phyloP scores from a whole-genome alignment of 2,888 invertebrate genomes.

The Erpobdella octoculata region DNA sequence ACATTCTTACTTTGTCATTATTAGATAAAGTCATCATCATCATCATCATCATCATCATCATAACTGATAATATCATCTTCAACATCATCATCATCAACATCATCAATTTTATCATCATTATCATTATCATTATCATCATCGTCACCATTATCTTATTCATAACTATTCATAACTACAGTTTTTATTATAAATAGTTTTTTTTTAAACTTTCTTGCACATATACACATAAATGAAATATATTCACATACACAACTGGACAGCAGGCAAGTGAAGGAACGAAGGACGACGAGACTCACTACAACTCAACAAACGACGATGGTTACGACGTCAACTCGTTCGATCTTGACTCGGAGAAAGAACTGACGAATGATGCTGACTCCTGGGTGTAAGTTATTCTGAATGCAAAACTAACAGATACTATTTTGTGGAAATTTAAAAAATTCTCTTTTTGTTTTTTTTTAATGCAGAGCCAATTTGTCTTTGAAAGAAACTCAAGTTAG shows the following conservation, averaged over 20 bases:
- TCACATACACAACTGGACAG: no score
- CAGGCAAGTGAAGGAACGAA: background rate
- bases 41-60: background rate
- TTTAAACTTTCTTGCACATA: no score
- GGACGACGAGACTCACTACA: background rate
- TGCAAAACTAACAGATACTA: background rate
- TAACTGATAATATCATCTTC: background rate
- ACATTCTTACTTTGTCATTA: no score
- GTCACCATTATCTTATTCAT: no score
- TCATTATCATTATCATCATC: background rate
- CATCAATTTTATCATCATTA: background rate
- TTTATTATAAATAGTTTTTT: no score
- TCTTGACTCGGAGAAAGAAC: background rate
- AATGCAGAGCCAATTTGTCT: conserved; percentile 3
- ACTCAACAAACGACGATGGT: no score
- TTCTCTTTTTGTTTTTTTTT: background rate
- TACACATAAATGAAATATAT: no score
- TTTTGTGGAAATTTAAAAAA: background rate
- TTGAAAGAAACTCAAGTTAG: conserved; percentile 9
- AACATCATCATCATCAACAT: background rate
- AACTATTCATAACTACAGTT: no score
- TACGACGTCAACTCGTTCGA: background rate
- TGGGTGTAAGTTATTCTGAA: background rate
- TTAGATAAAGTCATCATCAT: background rate
- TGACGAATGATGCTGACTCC: background rate